phyloP scores from a whole-genome alignment of 1,140 invertebrate species.

The Rhagoletis zephyria region DNA sequence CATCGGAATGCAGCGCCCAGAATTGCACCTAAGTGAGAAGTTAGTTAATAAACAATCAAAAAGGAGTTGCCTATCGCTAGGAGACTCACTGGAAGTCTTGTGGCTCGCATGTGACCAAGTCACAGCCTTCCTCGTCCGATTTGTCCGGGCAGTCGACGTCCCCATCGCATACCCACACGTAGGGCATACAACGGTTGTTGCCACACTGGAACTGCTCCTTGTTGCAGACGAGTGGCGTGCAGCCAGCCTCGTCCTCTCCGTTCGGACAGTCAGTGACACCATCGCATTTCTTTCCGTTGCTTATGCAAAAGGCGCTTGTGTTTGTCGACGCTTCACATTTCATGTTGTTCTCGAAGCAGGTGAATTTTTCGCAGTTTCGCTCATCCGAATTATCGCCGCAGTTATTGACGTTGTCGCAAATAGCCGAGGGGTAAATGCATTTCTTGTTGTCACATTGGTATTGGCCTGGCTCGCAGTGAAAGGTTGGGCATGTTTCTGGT shows the following conservation, averaged over 20 bases:
- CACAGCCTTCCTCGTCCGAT: constrained; percentile 80
- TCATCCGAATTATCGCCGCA: constrained; percentile 80
- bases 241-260: constrained; percentile 79
- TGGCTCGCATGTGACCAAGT: constrained; percentile 75
- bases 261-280: constrained; percentile 81
- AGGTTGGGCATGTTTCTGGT: constrained; percentile 79
- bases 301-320: constrained; percentile 68
- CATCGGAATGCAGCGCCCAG: constrained; percentile 84
- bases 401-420: constrained; percentile 80
- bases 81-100: constrained; percentile 73
- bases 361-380: constrained; percentile 77
- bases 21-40: constrained; percentile 74
- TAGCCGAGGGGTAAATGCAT: constrained; percentile 80
- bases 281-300: constrained; percentile 67
- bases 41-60: constrained; percentile 6
- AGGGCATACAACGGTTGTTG: constrained; percentile 82
- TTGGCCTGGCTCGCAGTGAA: constrained; percentile 83
- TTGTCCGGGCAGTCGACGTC: constrained; percentile 83
- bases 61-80: not conserved
- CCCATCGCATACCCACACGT: constrained; percentile 85
- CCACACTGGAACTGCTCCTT: constrained; percentile 82
- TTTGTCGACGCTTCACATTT: constrained; percentile 67
- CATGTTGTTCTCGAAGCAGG: constrained; percentile 68
- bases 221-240: constrained; percentile 75
- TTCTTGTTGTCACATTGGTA: constrained; percentile 83